Evolutionary conservation across 2,113 vertebrate genomes (phyloP).

Genomic region (Potamarius usumacintae): DNA sequence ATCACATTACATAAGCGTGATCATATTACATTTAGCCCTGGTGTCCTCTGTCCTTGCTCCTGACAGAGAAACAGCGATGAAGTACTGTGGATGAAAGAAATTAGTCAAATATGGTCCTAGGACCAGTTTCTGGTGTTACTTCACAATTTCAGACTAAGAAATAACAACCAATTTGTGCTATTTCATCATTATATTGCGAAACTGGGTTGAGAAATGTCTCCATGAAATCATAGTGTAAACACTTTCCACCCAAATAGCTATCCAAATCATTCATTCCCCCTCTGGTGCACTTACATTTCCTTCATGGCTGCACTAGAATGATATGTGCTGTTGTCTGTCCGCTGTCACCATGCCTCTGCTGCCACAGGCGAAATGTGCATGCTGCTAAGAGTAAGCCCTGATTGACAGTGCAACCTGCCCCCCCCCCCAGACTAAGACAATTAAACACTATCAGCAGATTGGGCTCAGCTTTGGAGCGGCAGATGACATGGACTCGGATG

Average conservation of each 20-base stretch:
- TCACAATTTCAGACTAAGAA: background rate
- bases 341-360: conserved; percentile 55
- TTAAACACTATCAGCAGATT: conserved; percentile 59
- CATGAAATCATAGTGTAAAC: background rate
- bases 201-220: background rate
- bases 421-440: conserved; percentile 52
- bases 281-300: conserved; percentile 57
- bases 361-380: conserved; percentile 32
- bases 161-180: background rate
- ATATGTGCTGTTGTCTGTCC: conserved; percentile 44
- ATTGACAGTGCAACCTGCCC: conserved; percentile 46
- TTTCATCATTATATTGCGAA: background rate
- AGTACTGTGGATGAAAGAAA: background rate
- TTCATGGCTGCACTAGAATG: conserved; percentile 51
- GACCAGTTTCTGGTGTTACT: background rate
- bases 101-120: background rate
- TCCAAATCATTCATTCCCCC: background rate
- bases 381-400: conserved; percentile 48
- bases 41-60: conserved; percentile 5
- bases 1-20: conserved; percentile 42
- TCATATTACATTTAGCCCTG: conserved; percentile 3
- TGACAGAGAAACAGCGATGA: background rate
- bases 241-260: background rate
- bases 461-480: conserved; percentile 38
- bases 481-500: conserved; percentile 43